Evolutionary conservation across 2,888 invertebrate genomes (phyloP).

Genomic region (Euproctis similis): DNA sequence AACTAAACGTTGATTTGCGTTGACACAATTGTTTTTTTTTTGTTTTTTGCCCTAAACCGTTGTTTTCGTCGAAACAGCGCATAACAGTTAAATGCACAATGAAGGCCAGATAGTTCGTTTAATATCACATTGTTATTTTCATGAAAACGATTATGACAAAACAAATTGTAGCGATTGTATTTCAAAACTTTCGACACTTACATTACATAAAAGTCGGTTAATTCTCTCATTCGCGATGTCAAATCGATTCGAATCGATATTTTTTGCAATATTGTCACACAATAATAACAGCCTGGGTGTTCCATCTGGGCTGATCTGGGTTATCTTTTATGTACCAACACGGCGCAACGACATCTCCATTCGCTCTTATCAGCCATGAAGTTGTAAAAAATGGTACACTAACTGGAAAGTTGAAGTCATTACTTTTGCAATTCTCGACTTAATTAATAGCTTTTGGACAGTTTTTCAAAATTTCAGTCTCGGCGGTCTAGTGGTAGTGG

Average conservation of each 20-base stretch:
- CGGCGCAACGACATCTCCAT: slow-evolving; percentile 4
- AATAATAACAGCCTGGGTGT: slow-evolving; percentile 4
- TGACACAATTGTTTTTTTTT: background rate
- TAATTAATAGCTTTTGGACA: no score
- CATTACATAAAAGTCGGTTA: slow-evolving; percentile 1
- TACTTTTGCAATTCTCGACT: no score
- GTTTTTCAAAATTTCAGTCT: no score
- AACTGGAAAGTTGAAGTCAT: background rate
- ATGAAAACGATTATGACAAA: slow-evolving; percentile 1
- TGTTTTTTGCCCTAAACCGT: background rate
- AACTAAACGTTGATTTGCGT: no score
- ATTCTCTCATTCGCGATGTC: slow-evolving; percentile 4
- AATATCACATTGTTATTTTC: slow-evolving; percentile 1
- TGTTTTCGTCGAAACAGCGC: background rate
- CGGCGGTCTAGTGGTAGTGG: no score
- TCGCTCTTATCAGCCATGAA: slow-evolving; percentile 1
- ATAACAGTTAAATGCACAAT: slow-evolving; percentile 3
- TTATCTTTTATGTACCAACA: slow-evolving; percentile 7
- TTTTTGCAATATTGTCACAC: slow-evolving; percentile 1
- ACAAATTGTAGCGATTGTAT: background rate
- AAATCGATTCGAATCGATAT: slow-evolving; percentile 3
- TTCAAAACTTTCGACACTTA: background rate
- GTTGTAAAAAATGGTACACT: background rate
- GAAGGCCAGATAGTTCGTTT: slow-evolving; percentile 1
- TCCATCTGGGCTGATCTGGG: slow-evolving; percentile 5